These are phyloP conservation scores for Cephus cinctus DNA, from an alignment of 1,140 invertebrate genomes.

Conservation along the genomic window DNA sequence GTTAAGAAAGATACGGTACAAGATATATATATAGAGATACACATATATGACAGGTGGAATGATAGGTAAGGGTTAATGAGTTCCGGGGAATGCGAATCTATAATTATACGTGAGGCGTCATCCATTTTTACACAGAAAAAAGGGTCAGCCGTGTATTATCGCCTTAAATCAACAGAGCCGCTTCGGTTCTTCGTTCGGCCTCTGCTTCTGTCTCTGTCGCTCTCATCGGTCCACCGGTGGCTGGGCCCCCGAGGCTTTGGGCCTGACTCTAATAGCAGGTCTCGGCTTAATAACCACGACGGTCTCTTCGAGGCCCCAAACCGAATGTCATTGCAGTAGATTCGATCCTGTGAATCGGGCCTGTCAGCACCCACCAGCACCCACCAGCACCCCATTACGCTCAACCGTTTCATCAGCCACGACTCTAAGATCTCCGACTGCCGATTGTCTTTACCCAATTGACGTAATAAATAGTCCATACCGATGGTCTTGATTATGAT, in stretches of 20 bases:
- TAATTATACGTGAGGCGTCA: conserved; percentile 47
- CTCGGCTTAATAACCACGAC: conserved; percentile 49
- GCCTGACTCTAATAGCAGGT: conserved; percentile 49
- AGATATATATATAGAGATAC: too few species aligned
- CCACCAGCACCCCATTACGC: too few species aligned
- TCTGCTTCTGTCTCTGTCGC: background rate
- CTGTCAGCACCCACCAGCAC: too few species aligned
- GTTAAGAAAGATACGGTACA: too few species aligned
- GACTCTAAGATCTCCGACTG: too few species aligned
- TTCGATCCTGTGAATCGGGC: conserved; percentile 40
- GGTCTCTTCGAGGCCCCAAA: conserved; percentile 31
- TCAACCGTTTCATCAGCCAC: too few species aligned
- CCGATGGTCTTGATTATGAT: too few species aligned
- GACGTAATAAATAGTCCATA: too few species aligned
- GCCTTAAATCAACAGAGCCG: conserved; percentile 52
- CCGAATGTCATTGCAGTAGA: conserved; percentile 51
- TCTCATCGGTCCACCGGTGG: too few species aligned
- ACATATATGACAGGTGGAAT: background rate
- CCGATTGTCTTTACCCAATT: too few species aligned
- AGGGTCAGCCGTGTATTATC: conserved; percentile 51
- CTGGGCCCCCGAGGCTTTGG: background rate
- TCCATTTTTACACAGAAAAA: conserved; percentile 37
- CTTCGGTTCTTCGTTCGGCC: conserved; percentile 33
- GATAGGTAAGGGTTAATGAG: conserved; percentile 18
- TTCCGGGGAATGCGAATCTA: conserved; percentile 47